phyloP scores from a whole-genome alignment of 2,888 invertebrate species.

The Leucophenga montana region DNA sequence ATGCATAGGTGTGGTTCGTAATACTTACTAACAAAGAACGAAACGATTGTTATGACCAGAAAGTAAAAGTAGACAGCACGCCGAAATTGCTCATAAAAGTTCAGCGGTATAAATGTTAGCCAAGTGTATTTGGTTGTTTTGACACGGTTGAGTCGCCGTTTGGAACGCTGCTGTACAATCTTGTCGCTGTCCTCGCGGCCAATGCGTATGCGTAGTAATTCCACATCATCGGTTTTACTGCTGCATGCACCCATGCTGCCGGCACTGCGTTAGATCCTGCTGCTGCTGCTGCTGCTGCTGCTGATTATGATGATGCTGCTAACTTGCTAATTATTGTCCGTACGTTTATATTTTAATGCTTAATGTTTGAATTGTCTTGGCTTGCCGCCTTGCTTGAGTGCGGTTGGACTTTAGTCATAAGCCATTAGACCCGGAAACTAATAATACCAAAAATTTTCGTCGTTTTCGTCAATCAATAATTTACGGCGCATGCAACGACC shows the following conservation, averaged over 20 bases:
- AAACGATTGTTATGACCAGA: conserved; percentile 81
- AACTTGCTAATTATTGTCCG: no score
- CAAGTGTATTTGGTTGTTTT: conserved; percentile 83
- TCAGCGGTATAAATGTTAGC: conserved; percentile 86
- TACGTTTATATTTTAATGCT: no score
- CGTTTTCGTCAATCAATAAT: no score
- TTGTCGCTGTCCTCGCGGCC: neutral
- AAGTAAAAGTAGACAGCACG: conserved; percentile 90
- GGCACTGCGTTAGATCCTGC: neutral
- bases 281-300: neutral
- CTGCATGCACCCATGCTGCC: neutral
- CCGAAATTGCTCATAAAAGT: conserved; percentile 87
- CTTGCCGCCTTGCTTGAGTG: no score
- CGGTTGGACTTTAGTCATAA: no score
- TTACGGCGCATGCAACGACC: no score
- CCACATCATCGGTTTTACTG: neutral
- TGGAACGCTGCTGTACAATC: neutral
- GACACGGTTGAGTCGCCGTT: conserved; percentile 73
- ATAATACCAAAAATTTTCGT: no score
- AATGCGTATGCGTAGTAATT: neutral
- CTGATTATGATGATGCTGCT: no score
- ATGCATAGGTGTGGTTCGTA: no score
- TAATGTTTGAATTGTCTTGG: no score
- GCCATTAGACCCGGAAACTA: no score
- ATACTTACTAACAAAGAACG: conserved; percentile 78